Percentiles rank a stretch among this genome's conserved stretches.
phyloP scores from a whole-genome alignment of 1,140 invertebrate species.

The Copidosoma floridanum region DNA sequence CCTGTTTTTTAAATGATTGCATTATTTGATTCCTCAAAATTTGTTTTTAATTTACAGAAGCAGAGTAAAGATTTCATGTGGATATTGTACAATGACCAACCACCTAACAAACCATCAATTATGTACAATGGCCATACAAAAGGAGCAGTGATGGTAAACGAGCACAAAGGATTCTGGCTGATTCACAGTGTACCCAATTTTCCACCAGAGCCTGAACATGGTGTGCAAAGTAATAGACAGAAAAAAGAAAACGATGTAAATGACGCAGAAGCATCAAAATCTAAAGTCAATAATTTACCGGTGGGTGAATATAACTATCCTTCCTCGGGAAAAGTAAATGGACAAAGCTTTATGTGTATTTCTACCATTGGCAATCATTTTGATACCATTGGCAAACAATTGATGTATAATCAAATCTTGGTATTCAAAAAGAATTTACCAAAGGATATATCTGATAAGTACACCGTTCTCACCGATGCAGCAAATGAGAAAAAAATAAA shows the following conservation, averaged over 20 bases:
- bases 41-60: conserved; percentile 33
- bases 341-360: conserved; percentile 86
- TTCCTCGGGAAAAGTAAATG: conserved; percentile 67
- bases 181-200: conserved; percentile 89
- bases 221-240: conserved; percentile 31
- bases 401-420: conserved; percentile 75
- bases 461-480: conserved; percentile 64
- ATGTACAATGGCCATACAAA: conserved; percentile 76
- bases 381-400: conserved; percentile 69
- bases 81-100: conserved; percentile 83
- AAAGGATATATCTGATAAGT: conserved; percentile 49
- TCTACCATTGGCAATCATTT: conserved; percentile 66
- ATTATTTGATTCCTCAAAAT: conserved; percentile 19
- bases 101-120: conserved; percentile 62
- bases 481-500: conserved; percentile 63
- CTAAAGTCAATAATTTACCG: conserved; percentile 15
- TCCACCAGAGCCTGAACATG: conserved; percentile 60
- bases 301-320: conserved; percentile 71
- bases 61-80: conserved; percentile 54
- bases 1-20: too few species aligned
- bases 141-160: conserved; percentile 75
- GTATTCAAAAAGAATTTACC: conserved; percentile 66
- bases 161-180: conserved; percentile 78
- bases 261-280: neutral
- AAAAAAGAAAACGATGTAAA: conserved; percentile 10